Conservation (phyloP, 2,113 vertebrate genomes). For the Pelvicachromis taeniatus region DNA sequence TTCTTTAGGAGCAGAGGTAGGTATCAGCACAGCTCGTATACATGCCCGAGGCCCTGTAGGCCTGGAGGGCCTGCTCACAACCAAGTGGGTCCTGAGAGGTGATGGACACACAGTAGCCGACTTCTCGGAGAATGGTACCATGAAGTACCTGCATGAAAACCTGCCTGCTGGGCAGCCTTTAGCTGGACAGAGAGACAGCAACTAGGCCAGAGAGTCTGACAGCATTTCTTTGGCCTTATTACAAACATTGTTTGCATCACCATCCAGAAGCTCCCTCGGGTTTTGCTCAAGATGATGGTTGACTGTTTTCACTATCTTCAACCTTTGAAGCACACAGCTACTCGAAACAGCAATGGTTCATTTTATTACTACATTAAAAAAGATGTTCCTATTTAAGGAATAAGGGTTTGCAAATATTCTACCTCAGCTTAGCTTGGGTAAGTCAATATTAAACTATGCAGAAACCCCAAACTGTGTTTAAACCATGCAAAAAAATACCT, state of each 20-base stretch:
- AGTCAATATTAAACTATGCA: not conserved
- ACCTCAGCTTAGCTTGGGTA: not conserved
- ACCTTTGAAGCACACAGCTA: not conserved
- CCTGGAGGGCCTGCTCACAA: slow-evolving; percentile 93
- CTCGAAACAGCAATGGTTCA: not conserved
- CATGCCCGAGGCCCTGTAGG: slow-evolving; percentile 96
- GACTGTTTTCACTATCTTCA: not conserved
- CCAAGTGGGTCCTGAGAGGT: slow-evolving; percentile 92
- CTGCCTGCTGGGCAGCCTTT: slow-evolving; percentile 72
- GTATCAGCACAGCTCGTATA: slow-evolving; percentile 92
- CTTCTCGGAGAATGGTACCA: slow-evolving; percentile 87
- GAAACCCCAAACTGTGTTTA: not conserved
- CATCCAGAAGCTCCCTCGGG: not conserved
- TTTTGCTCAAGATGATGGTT: not conserved
- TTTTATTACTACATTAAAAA: not conserved
- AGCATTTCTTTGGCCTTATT: not conserved
- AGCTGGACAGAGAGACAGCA: slow-evolving; percentile 38
- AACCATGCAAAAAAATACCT: not conserved
- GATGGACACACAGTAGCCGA: slow-evolving; percentile 86
- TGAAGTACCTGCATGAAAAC: slow-evolving; percentile 87
- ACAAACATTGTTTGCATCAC: not conserved
- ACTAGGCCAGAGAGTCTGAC: slow-evolving; percentile 21
- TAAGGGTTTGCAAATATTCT: not conserved
- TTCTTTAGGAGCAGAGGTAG: slow-evolving; percentile 88
- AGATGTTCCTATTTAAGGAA: not conserved